Percentiles rank a stretch among this genome's conserved stretches.
Evolutionary conservation across 2,797 vertebrate genomes (phyloP).

Genomic region (Acomys russatus): DNA sequence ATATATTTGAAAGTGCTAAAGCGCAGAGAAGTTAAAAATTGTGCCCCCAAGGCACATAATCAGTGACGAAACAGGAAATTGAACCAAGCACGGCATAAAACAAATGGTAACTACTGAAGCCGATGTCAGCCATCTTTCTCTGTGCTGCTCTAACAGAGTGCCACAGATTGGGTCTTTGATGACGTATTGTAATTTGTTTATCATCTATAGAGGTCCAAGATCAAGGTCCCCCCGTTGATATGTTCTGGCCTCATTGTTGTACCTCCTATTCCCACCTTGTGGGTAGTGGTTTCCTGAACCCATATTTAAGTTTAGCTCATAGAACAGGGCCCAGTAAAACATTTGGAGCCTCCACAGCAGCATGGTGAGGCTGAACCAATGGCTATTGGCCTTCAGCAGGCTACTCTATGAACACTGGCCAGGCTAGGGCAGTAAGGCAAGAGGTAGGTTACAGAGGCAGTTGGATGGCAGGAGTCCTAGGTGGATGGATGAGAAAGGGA

Average conservation of each 20-base stretch:
- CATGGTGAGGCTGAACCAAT: accelerated
- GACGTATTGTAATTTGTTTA: background rate
- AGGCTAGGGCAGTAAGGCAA: background rate
- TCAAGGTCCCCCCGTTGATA: background rate
- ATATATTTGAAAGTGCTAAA: background rate
- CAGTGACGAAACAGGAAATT: background rate
- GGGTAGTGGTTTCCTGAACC: background rate
- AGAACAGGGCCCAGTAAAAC: background rate
- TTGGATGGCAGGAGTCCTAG: background rate
- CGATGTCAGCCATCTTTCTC: background rate
- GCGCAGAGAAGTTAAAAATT: background rate
- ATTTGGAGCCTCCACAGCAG: accelerated
- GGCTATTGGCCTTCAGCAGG: background rate
- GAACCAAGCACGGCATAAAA: background rate
- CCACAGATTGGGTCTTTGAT: background rate
- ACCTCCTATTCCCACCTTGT: background rate
- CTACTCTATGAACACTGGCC: background rate
- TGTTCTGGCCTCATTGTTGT: background rate
- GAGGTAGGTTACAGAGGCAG: background rate
- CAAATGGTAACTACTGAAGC: background rate
- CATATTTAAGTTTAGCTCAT: background rate
- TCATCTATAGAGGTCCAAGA: background rate
- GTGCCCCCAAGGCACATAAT: background rate
- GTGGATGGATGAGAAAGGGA: background rate
- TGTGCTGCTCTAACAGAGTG: background rate